Percentiles rank a stretch among this genome's conserved stretches.
These are phyloP conservation scores for Paracyclopina nana DNA, from an alignment of 1,140 invertebrate species.

Conservation along the genomic window DNA sequence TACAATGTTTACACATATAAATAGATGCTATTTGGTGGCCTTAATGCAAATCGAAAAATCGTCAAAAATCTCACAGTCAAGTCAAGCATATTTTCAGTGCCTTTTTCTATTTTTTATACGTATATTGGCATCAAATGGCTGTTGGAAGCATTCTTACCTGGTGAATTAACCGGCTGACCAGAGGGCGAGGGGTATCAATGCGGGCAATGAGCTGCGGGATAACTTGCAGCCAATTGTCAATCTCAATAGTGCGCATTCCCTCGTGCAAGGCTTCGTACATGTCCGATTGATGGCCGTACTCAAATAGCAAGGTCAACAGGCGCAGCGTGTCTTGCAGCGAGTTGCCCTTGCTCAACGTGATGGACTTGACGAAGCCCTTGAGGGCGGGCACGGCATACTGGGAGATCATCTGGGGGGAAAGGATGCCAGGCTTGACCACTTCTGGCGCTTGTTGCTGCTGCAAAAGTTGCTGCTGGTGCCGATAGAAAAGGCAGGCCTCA, in stretches of 20 bases:
- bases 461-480: slow-evolving; percentile 16
- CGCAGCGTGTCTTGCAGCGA: slow-evolving; percentile 94
- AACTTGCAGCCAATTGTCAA: slow-evolving; percentile 97
- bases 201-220: slow-evolving; percentile 95
- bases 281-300: slow-evolving; percentile 76
- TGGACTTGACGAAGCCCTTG: slow-evolving; percentile 85
- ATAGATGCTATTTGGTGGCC: no score
- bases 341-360: slow-evolving; percentile 65
- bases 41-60: no score
- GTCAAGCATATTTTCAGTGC: no score
- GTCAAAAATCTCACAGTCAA: no score
- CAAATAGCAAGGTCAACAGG: slow-evolving; percentile 79
- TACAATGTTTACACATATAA: no score
- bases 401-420: not conserved
- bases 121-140: no score
- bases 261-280: slow-evolving; percentile 83
- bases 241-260: slow-evolving; percentile 75
- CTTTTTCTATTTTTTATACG: no score
- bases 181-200: slow-evolving; percentile 72
- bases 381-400: slow-evolving; percentile 54
- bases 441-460: not conserved
- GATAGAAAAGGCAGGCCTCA: slow-evolving; percentile 73
- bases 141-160: no score
- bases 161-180: slow-evolving; percentile 76
- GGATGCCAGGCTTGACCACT: not conserved